phyloP scores from a whole-genome alignment of 2,113 vertebrate species.

The Peromyscus leucopus region DNA sequence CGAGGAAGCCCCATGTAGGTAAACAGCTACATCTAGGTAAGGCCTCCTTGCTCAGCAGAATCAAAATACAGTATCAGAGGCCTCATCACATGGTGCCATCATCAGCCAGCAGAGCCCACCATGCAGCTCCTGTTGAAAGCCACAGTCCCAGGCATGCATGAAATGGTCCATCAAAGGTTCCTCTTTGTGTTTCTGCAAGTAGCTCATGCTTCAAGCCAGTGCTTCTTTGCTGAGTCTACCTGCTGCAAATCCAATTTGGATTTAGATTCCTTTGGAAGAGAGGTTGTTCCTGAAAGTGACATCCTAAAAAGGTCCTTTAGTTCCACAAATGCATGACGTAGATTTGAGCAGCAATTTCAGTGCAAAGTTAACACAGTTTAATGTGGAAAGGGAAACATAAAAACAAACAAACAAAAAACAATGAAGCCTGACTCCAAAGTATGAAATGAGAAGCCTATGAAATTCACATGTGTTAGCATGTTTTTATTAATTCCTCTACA shows the following conservation, averaged over 20 bases:
- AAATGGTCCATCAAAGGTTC: neutral
- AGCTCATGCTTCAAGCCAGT: neutral
- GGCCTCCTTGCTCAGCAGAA: fast-evolving
- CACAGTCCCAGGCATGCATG: neutral
- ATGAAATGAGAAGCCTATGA: constrained; percentile 74
- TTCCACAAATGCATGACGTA: constrained; percentile 69
- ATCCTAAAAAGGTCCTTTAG: constrained; percentile 65
- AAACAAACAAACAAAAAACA: neutral
- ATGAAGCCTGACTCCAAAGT: constrained; percentile 72
- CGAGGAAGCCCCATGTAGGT: neutral
- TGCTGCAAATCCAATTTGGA: neutral
- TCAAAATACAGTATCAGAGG: neutral
- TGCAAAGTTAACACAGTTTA: constrained; percentile 78
- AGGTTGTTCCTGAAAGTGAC: constrained; percentile 10
- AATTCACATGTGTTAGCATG: constrained; percentile 62
- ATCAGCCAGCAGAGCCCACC: neutral
- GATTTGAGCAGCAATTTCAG: constrained; percentile 65
- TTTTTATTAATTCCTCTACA: constrained; percentile 56
- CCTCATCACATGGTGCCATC: fast-evolving
- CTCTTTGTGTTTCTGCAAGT: neutral
- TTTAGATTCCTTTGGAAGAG: constrained; percentile 24
- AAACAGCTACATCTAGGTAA: fast-evolving
- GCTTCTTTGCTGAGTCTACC: neutral
- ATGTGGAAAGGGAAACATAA: neutral
- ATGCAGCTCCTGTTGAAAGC: neutral